Conservation (phyloP, 2,888 invertebrate genomes). For the Thera britannica region DNA sequence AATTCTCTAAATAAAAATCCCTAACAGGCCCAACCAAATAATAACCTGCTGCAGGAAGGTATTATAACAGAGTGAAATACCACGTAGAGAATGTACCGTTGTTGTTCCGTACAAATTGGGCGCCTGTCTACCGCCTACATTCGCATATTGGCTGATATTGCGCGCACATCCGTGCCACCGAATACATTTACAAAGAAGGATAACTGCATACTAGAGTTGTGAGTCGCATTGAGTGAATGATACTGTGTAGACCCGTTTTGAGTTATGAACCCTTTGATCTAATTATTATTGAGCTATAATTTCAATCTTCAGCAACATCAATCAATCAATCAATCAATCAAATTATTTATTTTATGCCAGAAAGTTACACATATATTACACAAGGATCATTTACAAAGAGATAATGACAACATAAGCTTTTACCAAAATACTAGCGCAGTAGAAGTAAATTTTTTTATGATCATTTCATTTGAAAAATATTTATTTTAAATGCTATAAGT, state of each 20-base stretch:
- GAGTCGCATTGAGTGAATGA: not conserved
- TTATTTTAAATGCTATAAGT: too few species aligned
- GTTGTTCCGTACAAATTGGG: constrained; percentile 67
- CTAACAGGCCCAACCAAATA: not conserved
- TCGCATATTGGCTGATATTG: constrained; percentile 67
- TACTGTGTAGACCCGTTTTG: not conserved
- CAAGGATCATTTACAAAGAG: too few species aligned
- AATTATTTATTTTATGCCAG: too few species aligned
- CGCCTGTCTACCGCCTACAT: constrained; percentile 60
- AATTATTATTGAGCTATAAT: too few species aligned
- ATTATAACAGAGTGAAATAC: constrained; percentile 48
- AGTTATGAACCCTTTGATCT: too few species aligned
- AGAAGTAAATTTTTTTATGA: too few species aligned
- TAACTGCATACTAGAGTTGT: constrained; percentile 28
- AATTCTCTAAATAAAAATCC: not conserved
- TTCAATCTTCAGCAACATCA: too few species aligned
- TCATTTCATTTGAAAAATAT: too few species aligned
- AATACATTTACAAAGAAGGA: constrained; percentile 32
- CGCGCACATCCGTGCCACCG: constrained; percentile 50
- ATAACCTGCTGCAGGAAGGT: constrained; percentile 32
- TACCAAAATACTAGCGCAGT: too few species aligned
- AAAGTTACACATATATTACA: too few species aligned
- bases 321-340: too few species aligned
- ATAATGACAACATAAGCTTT: too few species aligned
- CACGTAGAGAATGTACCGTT: constrained; percentile 49